These are phyloP conservation scores for Pimephales promelas DNA, from an alignment of 2,113 vertebrate species.

Conservation along the genomic window DNA sequence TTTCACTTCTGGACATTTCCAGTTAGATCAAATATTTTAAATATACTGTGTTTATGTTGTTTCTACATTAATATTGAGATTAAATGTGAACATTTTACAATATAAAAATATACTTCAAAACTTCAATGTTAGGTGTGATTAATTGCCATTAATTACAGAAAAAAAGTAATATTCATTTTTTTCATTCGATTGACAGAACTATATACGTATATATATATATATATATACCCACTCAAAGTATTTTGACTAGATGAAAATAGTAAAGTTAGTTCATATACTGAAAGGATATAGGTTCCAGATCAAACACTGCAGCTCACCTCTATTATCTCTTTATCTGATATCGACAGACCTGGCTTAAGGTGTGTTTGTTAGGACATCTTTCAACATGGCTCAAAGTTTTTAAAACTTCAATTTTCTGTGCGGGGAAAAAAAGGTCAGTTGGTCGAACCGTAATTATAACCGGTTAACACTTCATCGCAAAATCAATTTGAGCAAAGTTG, in stretches of 20 bases:
- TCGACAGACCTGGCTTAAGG: constrained; percentile 18
- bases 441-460: constrained; percentile 25
- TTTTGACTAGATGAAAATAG: not conserved
- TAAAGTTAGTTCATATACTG: not conserved
- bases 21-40: no score
- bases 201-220: no score
- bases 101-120: no score
- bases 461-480: not conserved
- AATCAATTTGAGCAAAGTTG: constrained; percentile 11
- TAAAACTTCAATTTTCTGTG: not conserved
- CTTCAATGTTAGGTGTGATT: no score
- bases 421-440: constrained; percentile 13
- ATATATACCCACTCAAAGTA: not conserved
- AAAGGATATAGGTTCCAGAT: not conserved
- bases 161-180: no score
- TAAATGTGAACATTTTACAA: no score
- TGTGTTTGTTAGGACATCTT: not conserved
- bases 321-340: constrained; percentile 12
- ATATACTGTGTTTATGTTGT: no score
- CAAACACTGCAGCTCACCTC: constrained; percentile 3
- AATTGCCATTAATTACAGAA: no score
- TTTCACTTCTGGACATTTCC: no score
- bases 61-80: no score
- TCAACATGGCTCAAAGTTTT: constrained; percentile 21
- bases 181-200: no score